Evolutionary conservation across 2,888 invertebrate species (phyloP), one percentile per base, ranked within the genome.

Genomic region (Cybosia mesomella): DNA sequence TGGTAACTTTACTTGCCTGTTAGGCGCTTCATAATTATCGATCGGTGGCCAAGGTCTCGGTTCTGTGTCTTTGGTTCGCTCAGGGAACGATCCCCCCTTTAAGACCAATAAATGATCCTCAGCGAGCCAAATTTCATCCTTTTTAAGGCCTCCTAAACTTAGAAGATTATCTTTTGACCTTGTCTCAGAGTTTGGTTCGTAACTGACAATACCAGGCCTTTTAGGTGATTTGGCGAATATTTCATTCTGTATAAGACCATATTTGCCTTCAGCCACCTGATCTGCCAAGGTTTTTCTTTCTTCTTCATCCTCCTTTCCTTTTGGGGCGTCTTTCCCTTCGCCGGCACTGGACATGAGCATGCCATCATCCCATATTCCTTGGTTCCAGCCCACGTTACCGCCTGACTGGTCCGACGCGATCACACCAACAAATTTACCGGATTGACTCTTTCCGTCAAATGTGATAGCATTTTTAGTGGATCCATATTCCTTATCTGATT

Each of bases 191-290:
- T 98, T 98, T 9, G 96, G 95, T 61, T 96, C 96, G 87, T 98
- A 98, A 87, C 98, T 98, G 55, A 98, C 93, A 53, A 98, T 96
- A 3, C 97, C 98, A 0, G 98, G 98, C 64, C 97, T 95, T 85
- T 97, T 96, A 1, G 97, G 96, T 2, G 96, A 94, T 70, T 96
- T 96, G 0, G 96, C 92, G 85, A 98, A 98, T 72, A 98, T 95
- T 90, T 98, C 98, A 84, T 97, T 97, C 86, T 98, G 98, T 77
- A 98, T 98, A 9, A 98, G 95, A 43, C 98, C 98, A 91, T 98
- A 98, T 92, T 98, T 98, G 57, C 98, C 98, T 87, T 98, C 98
- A 71, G 97, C 97, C 79, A 98, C 98, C 92, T 98, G 98, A 92
- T 98, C 98, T n/a, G 98, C 96, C 53, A 98, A 93, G 8, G 98